A percentile compares a stretch with the other conserved stretches of the same genome.
These are phyloP conservation scores for Telmatherina bonti DNA, from an alignment of 2,797 vertebrate species.

Conservation along the genomic window DNA sequence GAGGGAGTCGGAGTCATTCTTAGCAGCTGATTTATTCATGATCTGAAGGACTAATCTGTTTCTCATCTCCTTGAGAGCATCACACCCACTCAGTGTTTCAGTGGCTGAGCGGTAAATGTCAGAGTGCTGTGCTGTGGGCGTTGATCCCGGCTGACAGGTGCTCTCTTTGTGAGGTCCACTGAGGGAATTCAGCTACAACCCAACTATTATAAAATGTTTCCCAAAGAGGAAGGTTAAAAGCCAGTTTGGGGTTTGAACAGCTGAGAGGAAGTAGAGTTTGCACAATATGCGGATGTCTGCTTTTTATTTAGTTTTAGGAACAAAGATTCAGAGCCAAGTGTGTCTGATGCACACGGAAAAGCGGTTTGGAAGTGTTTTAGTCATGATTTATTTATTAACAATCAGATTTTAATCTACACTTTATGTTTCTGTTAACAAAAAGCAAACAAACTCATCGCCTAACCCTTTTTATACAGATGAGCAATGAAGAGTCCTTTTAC, in stretches of 20 bases:
- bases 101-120: background rate
- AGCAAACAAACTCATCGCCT: too few species aligned
- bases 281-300: background rate
- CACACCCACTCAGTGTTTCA: conserved; percentile 34
- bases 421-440: too few species aligned
- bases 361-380: too few species aligned
- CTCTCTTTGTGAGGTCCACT: background rate
- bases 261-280: conserved; percentile 17
- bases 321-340: too few species aligned
- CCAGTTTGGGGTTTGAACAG: background rate
- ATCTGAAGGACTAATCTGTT: conserved; percentile 27
- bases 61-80: conserved; percentile 28
- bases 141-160: conserved; percentile 44
- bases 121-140: conserved; percentile 6
- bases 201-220: background rate
- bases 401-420: too few species aligned
- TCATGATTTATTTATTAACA: too few species aligned
- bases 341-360: too few species aligned
- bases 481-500: too few species aligned
- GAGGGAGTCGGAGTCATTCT: conserved; percentile 15
- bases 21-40: conserved; percentile 45
- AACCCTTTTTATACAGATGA: too few species aligned
- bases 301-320: background rate
- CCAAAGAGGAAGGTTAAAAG: background rate
- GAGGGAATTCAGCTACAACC: conserved; percentile 10